Conservation (phyloP, 1,140 invertebrate genomes). For the Panulirus ornatus region DNA sequence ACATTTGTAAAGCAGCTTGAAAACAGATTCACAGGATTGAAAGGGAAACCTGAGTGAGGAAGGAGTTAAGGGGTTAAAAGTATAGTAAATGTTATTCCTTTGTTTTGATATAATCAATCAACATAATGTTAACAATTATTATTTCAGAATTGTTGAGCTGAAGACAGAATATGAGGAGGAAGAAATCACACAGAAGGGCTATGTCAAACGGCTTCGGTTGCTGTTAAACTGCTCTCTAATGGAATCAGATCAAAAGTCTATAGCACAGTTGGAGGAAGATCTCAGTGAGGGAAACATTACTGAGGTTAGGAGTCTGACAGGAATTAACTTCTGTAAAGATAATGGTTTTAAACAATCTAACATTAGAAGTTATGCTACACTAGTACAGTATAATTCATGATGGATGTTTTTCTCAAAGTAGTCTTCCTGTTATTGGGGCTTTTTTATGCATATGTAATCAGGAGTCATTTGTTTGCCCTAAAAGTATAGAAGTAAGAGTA, state of each 20-base stretch:
- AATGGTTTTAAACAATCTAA: no score
- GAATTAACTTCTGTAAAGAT: no score
- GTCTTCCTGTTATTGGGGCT: background rate
- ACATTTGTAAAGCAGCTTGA: background rate
- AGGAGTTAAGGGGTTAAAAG: background rate
- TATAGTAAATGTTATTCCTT: background rate
- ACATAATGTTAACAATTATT: background rate
- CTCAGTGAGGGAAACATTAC: constrained; percentile 45
- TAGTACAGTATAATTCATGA: background rate
- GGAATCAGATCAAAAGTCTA: background rate
- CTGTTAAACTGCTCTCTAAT: constrained; percentile 9
- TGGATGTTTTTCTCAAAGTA: background rate
- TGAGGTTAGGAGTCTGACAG: constrained; percentile 38
- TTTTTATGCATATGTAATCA: no score
- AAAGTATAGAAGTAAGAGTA: no score
- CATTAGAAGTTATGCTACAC: background rate
- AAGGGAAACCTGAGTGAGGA: background rate
- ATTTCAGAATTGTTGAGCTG: constrained; percentile 42
- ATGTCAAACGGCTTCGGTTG: constrained; percentile 37
- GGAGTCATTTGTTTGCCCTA: no score
- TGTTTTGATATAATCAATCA: background rate
- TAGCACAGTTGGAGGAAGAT: constrained; percentile 22
- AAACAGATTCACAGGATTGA: background rate
- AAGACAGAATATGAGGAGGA: constrained; percentile 48
- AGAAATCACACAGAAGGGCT: constrained; percentile 55